phyloP scores from a whole-genome alignment of 1,140 invertebrate genomes.

The Drosophila sp. region DNA sequence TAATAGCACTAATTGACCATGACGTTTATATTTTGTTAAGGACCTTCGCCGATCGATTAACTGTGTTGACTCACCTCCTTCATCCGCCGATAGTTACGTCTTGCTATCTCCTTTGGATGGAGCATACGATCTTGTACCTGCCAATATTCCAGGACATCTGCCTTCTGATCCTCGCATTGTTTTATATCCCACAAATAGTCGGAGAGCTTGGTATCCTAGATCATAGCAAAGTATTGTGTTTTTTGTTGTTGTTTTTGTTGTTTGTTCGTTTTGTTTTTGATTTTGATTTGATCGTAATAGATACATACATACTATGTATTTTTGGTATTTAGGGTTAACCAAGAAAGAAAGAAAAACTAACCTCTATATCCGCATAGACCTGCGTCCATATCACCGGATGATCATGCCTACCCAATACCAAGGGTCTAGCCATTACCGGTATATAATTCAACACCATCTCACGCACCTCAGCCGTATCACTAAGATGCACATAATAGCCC shows the following conservation, averaged over 20 bases:
- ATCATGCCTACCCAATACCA: constrained; percentile 90
- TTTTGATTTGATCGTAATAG: neutral
- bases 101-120: constrained; percentile 58
- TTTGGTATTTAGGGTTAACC: neutral
- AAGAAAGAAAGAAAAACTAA: constrained; percentile 82
- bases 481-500: constrained; percentile 97
- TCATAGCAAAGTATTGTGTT: constrained; percentile 24
- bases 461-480: constrained; percentile 95
- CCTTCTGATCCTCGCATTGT: constrained; percentile 90
- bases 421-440: constrained; percentile 93
- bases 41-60: no score
- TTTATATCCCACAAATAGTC: constrained; percentile 94
- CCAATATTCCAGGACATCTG: constrained; percentile 81
- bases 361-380: constrained; percentile 95
- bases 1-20: neutral
- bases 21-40: neutral
- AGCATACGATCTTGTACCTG: constrained; percentile 66
- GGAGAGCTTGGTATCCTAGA: constrained; percentile 92
- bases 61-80: constrained; percentile 51
- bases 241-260: constrained; percentile 14
- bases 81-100: constrained; percentile 61
- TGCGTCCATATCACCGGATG: constrained; percentile 95
- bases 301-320: neutral
- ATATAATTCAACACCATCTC: constrained; percentile 97
- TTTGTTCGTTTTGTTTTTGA: constrained; percentile 5